These are phyloP conservation scores for Scleropages formosus DNA, from an alignment of 2,797 vertebrate genomes.

Conservation along the genomic window DNA sequence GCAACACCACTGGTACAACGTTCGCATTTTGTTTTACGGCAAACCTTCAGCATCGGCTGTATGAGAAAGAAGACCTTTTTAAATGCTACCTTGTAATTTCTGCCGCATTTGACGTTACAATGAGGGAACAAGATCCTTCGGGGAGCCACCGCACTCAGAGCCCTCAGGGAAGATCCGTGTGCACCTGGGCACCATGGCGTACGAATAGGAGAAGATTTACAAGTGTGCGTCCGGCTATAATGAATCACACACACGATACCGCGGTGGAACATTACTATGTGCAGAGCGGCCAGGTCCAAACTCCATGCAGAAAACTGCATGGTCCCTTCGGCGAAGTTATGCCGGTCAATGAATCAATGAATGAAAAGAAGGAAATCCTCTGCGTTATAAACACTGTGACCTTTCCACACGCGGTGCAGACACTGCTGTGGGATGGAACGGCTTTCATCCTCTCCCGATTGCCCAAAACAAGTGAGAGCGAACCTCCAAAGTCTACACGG, in stretches of 20 bases:
- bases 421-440: background rate
- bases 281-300: background rate
- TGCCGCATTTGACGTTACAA: slow-evolving; percentile 11
- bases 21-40: slow-evolving; percentile 25
- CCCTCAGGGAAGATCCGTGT: background rate
- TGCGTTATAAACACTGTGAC: background rate
- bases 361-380: background rate
- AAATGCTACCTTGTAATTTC: slow-evolving; percentile 28
- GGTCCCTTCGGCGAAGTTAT: background rate
- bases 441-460: background rate
- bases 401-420: background rate
- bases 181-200: slow-evolving; percentile 5
- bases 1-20: slow-evolving; percentile 13
- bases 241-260: slow-evolving; percentile 11
- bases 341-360: background rate
- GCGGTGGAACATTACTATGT: background rate
- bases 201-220: background rate
- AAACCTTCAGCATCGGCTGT: slow-evolving; percentile 4
- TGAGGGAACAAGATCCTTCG: slow-evolving; percentile 11
- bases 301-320: background rate
- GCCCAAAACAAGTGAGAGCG: too few species aligned
- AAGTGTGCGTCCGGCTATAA: background rate
- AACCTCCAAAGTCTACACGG: too few species aligned
- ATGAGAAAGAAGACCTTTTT: slow-evolving; percentile 29
- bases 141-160: background rate